phyloP scores from a whole-genome alignment of 2,113 vertebrate species.

The Myrmophylax atrothorax region DNA sequence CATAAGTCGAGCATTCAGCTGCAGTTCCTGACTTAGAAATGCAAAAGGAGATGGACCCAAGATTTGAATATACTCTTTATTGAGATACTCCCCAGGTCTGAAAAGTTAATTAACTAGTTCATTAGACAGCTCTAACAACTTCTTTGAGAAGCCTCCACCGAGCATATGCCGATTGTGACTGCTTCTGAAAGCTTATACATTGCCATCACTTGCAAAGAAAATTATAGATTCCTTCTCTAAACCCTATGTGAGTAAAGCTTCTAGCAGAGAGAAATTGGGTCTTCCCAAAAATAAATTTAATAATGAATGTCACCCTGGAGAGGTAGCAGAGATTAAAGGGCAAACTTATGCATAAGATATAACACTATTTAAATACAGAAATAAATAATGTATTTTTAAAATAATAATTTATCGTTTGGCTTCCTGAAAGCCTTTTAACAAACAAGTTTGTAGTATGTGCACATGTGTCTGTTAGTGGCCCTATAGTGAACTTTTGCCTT shows the following conservation, averaged over 20 bases:
- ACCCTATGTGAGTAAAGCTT: neutral
- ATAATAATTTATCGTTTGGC: neutral
- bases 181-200: neutral
- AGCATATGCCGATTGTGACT: neutral
- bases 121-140: neutral
- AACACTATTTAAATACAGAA: neutral
- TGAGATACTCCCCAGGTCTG: neutral
- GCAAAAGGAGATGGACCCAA: neutral
- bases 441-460: neutral
- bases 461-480: neutral
- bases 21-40: neutral
- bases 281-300: neutral
- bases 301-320: neutral
- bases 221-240: neutral
- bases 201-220: neutral
- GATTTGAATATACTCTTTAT: neutral
- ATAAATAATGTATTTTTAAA: neutral
- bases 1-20: neutral
- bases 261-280: neutral
- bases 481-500: neutral
- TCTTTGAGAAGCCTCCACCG: neutral
- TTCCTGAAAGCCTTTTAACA: neutral
- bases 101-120: neutral
- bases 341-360: neutral
- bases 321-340: neutral